Conservation (phyloP, 2,797 vertebrate species). For the Brachyrhaphis roseni region DNA sequence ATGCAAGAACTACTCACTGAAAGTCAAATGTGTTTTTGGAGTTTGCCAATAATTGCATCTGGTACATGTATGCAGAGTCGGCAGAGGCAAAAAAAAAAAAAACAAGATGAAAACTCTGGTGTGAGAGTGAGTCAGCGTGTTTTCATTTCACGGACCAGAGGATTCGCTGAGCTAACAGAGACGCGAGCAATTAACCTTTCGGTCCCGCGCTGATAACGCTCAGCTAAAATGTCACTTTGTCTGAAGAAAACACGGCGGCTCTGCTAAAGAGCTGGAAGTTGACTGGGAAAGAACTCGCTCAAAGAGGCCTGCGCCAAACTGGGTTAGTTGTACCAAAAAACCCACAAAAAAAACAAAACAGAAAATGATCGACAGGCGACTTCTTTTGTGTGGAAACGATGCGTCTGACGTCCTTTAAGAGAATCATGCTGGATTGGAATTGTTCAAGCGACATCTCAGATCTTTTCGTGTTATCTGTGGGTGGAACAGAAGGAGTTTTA, state of each 20-base stretch:
- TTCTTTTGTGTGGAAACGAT: slow-evolving; percentile 7
- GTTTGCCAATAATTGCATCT: background rate
- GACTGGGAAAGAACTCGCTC: slow-evolving; percentile 11
- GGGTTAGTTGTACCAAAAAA: slow-evolving; percentile 10
- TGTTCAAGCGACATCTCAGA: slow-evolving; percentile 15
- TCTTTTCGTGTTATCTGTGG: slow-evolving; percentile 5
- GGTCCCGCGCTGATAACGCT: slow-evolving; percentile 39
- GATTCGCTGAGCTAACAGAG: slow-evolving; percentile 40
- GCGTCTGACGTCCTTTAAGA: slow-evolving; percentile 6
- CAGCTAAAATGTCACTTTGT: slow-evolving; percentile 51
- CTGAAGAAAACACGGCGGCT: slow-evolving; percentile 12
- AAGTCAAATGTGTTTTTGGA: background rate
- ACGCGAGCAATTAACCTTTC: slow-evolving; percentile 73
- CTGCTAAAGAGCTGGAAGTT: slow-evolving; percentile 35
- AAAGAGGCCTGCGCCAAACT: slow-evolving; percentile 22
- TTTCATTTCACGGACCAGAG: slow-evolving; percentile 68
- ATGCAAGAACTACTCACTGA: background rate
- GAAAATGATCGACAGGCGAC: background rate
- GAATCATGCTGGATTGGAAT: background rate
- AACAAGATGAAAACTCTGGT: background rate
- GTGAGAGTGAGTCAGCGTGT: slow-evolving; percentile 55
- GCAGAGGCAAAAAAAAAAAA: background rate
- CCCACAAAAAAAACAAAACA: background rate
- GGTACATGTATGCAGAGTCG: background rate
- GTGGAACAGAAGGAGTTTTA: slow-evolving; percentile 9